Evolutionary conservation across 2,797 vertebrate genomes (phyloP).

Genomic region (Pseudomugil tenellus): DNA sequence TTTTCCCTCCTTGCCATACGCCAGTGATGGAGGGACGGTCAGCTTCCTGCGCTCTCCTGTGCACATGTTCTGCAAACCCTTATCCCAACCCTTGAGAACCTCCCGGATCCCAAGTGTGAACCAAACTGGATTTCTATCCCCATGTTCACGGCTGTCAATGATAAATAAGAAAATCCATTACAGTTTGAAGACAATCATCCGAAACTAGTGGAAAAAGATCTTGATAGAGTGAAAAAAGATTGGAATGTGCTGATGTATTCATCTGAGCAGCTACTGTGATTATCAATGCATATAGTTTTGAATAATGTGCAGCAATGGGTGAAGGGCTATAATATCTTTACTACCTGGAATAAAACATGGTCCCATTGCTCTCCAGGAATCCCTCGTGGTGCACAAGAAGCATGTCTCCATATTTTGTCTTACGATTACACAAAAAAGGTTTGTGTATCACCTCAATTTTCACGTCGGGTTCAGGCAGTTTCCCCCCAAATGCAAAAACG

Average conservation of each 20-base stretch:
- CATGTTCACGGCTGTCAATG: constrained; percentile 85
- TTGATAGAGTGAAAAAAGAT: not conserved
- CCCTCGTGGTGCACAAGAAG: constrained; percentile 93
- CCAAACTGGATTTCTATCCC: constrained; percentile 93
- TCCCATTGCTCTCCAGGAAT: constrained; percentile 91
- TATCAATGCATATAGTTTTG: not conserved
- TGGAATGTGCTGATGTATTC: not conserved
- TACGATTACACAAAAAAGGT: constrained; percentile 90
- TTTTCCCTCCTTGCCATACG: constrained; percentile 96
- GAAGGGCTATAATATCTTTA: constrained; percentile 6
- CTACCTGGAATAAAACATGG: constrained; percentile 95
- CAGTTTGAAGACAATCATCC: constrained; percentile 28
- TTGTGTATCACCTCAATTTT: constrained; percentile 91
- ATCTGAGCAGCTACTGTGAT: not conserved
- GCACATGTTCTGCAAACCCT: constrained; percentile 92
- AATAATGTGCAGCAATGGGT: not conserved
- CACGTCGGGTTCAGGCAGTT: constrained; percentile 93
- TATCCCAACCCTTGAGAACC: constrained; percentile 93
- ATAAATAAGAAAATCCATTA: constrained; percentile 54
- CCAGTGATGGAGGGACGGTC: constrained; percentile 88
- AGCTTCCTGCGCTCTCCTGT: constrained; percentile 91
- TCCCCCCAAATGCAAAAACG: constrained; percentile 78
- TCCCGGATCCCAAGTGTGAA: constrained; percentile 93
- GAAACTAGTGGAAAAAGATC: not conserved
- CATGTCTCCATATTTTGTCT: constrained; percentile 91